Evolutionary conservation across 2,888 invertebrate genomes (phyloP), one percentile per base, ranked within the genome.

Genomic region (Chrysomela aeneicollis): DNA sequence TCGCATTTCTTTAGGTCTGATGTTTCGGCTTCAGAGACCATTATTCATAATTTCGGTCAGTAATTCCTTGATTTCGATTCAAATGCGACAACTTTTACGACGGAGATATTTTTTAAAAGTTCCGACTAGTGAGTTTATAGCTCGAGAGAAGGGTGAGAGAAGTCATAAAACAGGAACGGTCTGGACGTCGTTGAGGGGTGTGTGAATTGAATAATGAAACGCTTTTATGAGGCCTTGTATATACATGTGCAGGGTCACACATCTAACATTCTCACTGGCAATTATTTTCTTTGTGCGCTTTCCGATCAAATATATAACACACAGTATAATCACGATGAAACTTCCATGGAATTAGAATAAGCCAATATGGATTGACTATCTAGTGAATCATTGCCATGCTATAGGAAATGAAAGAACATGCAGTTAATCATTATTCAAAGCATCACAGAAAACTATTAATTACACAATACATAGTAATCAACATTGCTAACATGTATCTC

Each of bases 1-100:
- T 69, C 59, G 64, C 66, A 69, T 73, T 73, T 74, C 73, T 71
- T 73, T 71, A 68, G 64, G 73, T 73, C 71, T 32, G 50, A 49
- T 71, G 68, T 62, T 66, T 69, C 71, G 69, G 72, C 75, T 74
- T 77, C 77, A 78, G 77, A 72, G 74, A 66, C 70, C 74, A 73
- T 78, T 77, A 79, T 77, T 78, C 77, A 78, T 78, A 78, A 76
- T 78, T 78, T 77, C 74, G 74, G 76, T 76, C 77, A 75, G 79
- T 79, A 78, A 78, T 79, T 78, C 57, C 18, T 57, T 42, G 46
- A 57, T 47, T 75, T 63, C 75, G 77, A 79, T 80, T 80, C 79
- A 79, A 78, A 79, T 77, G 78, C 79, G 78, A 79, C 77, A 74
- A 76, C 71, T 79, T 80, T 80, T 79, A 79, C 73, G 78, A 73